phyloP scores from a whole-genome alignment of 2,113 vertebrate genomes.

The human (Homo sapiens) region DNA sequence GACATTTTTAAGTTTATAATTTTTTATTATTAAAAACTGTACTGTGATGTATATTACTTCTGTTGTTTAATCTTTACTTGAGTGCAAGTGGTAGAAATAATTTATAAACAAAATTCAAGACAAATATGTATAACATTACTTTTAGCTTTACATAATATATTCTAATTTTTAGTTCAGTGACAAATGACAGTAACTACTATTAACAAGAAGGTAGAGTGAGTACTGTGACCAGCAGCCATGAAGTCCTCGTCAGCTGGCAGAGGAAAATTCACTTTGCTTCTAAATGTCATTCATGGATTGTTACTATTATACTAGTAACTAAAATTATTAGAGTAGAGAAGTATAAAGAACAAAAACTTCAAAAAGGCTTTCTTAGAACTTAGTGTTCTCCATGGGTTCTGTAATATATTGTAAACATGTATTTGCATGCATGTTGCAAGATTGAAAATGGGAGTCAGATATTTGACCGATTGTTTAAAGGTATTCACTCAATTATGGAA shows the following conservation, averaged over 20 bases:
- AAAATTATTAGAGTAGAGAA: slow-evolving; percentile 11
- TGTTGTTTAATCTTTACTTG: not conserved
- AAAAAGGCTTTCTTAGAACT: slow-evolving; percentile 21
- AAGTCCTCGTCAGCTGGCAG: not conserved
- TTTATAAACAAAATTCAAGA: not conserved
- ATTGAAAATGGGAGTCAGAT: slow-evolving; percentile 26
- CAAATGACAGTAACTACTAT: not conserved
- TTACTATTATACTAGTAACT: not conserved
- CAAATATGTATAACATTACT: not conserved
- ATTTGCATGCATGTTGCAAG: not conserved
- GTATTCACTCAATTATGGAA: slow-evolving; percentile 23
- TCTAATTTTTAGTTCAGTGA: slow-evolving; percentile 10
- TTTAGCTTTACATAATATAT: not conserved
- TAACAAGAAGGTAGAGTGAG: not conserved
- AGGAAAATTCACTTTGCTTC: slow-evolving; percentile 4
- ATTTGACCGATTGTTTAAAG: slow-evolving; percentile 50
- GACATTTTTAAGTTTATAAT: slow-evolving; percentile 1
- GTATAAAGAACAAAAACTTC: slow-evolving; percentile 38
- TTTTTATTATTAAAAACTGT: slow-evolving; percentile 10
- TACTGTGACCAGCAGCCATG: not conserved
- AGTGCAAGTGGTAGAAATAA: not conserved
- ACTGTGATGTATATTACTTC: not conserved
- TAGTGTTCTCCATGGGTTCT: not conserved
- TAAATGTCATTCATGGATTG: not conserved
- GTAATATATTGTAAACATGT: not conserved